Conservation (phyloP, 2,888 invertebrate species). For the Thecocarcelia acutangulata region DNA sequence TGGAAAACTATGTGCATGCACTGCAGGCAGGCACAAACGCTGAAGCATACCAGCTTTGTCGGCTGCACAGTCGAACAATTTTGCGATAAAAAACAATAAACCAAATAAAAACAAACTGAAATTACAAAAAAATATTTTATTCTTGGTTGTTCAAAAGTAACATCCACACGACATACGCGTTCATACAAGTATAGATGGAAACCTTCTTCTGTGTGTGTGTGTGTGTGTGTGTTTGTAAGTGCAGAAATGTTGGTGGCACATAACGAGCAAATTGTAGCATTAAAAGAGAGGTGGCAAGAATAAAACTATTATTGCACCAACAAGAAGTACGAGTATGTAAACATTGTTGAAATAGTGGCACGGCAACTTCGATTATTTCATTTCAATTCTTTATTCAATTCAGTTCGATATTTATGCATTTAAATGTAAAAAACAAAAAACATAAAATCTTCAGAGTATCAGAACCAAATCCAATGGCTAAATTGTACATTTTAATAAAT, state of each 20-base stretch:
- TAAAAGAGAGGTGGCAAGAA: conserved; percentile 20
- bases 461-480: neutral
- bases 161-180: no score
- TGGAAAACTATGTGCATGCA: conserved; percentile 44
- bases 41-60: conserved; percentile 51
- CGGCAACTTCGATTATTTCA: conserved; percentile 42
- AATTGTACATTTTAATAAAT: no score
- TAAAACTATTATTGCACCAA: conserved; percentile 27
- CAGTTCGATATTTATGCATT: conserved; percentile 12
- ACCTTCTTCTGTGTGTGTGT: neutral
- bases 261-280: conserved; percentile 33
- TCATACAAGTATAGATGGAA: neutral
- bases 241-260: conserved; percentile 3
- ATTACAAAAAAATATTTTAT: conserved; percentile 58
- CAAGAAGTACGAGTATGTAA: conserved; percentile 23
- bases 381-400: conserved; percentile 18
- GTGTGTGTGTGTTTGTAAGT: neutral
- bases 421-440: conserved; percentile 4
- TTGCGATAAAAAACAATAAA: conserved; percentile 62
- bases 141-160: conserved; percentile 2
- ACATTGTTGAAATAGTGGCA: conserved; percentile 29
- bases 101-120: conserved; percentile 36
- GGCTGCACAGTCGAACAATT: conserved; percentile 59
- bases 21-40: conserved; percentile 1
- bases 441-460: neutral